Conservation (phyloP, 2,113 vertebrate species). For the Jacana jacana region DNA sequence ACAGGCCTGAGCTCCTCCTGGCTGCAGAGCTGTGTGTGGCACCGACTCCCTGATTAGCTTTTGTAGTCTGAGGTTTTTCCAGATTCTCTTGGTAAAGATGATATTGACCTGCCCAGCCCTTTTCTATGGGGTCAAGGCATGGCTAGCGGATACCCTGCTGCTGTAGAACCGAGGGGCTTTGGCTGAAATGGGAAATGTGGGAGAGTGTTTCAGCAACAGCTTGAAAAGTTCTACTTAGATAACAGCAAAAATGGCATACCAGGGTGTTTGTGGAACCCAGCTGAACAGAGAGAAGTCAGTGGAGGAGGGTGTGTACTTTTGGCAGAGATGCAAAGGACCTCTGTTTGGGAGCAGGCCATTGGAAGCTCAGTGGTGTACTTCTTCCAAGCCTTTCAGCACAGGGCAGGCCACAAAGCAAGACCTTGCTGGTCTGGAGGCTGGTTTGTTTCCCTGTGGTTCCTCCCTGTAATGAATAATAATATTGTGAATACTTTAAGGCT, state of each 20-base stretch:
- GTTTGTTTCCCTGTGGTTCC: neutral
- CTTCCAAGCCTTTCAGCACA: neutral
- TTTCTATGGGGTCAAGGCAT: fast-evolving
- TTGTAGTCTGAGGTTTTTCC: neutral
- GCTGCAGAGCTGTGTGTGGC: neutral
- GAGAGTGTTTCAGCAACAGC: neutral
- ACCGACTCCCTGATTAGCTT: fast-evolving
- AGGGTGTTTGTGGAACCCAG: fast-evolving
- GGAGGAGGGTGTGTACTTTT: neutral
- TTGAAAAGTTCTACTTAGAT: neutral
- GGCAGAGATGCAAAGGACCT: neutral
- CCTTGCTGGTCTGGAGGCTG: fast-evolving
- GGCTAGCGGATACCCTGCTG: neutral
- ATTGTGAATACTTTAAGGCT: neutral
- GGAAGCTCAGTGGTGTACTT: neutral
- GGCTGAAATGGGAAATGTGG: neutral
- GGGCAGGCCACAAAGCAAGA: neutral
- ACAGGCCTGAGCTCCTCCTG: neutral
- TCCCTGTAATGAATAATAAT: neutral
- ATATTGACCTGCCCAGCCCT: neutral
- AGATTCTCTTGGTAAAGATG: neutral
- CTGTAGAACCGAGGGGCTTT: neutral
- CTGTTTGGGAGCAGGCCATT: fast-evolving
- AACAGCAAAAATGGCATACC: fast-evolving
- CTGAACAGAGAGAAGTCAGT: neutral